A percentile compares a stretch with the other conserved stretches of the same genome.
These are phyloP conservation scores for Peribatodes rhomboidaria DNA, from an alignment of 2,888 invertebrate genomes.

Conservation along the genomic window DNA sequence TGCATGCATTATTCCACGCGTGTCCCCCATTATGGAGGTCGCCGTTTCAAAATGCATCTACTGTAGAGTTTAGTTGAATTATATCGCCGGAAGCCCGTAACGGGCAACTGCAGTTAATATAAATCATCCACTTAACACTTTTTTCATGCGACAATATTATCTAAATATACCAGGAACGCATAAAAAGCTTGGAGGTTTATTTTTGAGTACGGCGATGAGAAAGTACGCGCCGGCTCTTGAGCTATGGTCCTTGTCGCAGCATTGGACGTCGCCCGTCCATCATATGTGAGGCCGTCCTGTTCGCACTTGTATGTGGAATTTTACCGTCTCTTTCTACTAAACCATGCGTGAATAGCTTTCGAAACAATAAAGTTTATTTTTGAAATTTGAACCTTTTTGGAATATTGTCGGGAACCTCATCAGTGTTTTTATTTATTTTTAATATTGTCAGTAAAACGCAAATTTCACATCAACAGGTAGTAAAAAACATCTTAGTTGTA, in stretches of 20 bases:
- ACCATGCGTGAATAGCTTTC: slow-evolving; percentile 72
- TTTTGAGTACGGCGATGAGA: slow-evolving; percentile 81
- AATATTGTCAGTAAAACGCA: slow-evolving; percentile 7
- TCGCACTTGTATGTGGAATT: slow-evolving; percentile 49
- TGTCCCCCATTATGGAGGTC: slow-evolving; percentile 63
- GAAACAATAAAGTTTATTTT: slow-evolving; percentile 79
- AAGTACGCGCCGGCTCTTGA: slow-evolving; percentile 79
- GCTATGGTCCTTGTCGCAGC: slow-evolving; percentile 76
- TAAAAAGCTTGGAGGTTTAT: slow-evolving; percentile 81
- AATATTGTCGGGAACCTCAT: slow-evolving; percentile 49
- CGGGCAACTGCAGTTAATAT: slow-evolving; percentile 75
- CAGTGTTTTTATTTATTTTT: slow-evolving; percentile 31
- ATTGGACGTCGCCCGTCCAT: slow-evolving; percentile 77
- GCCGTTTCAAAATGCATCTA: slow-evolving; percentile 55
- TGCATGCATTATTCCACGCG: slow-evolving; percentile 71
- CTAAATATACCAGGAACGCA: slow-evolving; percentile 80
- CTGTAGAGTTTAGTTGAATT: slow-evolving; percentile 67
- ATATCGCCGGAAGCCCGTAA: slow-evolving; percentile 82
- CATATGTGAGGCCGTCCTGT: slow-evolving; percentile 68
- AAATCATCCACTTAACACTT: slow-evolving; percentile 86
- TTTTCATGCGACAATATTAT: slow-evolving; percentile 80
- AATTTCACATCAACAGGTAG: neutral
- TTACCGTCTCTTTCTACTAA: slow-evolving; percentile 57
- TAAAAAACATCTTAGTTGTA: neutral
- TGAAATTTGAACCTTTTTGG: slow-evolving; percentile 69